These are phyloP conservation scores for Phallusia fumigata DNA, from an alignment of 23 tunicate species.

Conservation along the genomic window DNA sequence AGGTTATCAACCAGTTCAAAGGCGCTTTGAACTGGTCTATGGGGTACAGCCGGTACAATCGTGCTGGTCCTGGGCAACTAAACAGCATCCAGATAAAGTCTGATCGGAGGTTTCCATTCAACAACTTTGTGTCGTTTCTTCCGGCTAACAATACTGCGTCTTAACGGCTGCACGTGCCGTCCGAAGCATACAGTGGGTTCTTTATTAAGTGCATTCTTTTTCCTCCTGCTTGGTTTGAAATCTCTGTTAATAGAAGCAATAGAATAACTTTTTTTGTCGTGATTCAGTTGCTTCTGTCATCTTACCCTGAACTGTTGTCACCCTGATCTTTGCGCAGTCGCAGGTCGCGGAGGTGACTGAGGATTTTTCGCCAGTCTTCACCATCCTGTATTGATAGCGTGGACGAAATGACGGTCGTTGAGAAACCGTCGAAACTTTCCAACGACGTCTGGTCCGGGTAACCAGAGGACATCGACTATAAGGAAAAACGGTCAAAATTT, in stretches of 20 bases:
- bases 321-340: neutral
- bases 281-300: too few relatives aligned
- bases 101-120: neutral
- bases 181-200: neutral
- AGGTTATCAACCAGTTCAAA: too few relatives aligned
- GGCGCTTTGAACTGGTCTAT: too few relatives aligned
- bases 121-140: neutral
- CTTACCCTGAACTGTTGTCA: too few relatives aligned
- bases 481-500: too few relatives aligned
- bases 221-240: too few relatives aligned
- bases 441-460: neutral
- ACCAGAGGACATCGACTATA: neutral
- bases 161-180: neutral
- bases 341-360: neutral
- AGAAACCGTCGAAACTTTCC: neutral
- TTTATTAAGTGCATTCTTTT: too few relatives aligned
- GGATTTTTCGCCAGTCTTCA: neutral
- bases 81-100: too few relatives aligned
- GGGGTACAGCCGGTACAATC: too few relatives aligned
- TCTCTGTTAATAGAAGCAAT: too few relatives aligned
- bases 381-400: neutral
- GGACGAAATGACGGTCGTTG: neutral
- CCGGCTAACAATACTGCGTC: neutral
- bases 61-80: too few relatives aligned
- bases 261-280: too few relatives aligned